phyloP scores from a whole-genome alignment of 2,888 invertebrate genomes.

The Campoletis raptor region DNA sequence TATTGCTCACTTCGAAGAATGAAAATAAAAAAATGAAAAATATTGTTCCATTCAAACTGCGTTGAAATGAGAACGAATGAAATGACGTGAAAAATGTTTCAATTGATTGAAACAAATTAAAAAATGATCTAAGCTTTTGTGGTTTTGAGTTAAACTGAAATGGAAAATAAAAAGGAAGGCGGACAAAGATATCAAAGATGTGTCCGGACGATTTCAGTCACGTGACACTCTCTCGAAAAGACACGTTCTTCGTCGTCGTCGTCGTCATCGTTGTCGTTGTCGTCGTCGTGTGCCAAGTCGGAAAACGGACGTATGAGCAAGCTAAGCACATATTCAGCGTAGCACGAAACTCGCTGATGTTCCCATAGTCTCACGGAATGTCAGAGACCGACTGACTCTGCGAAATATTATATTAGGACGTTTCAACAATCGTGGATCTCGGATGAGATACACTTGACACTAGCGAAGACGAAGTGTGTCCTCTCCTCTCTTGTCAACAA shows the following conservation, averaged over 20 bases:
- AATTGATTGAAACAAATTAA: not conserved
- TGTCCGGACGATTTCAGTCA: slow-evolving; percentile 7
- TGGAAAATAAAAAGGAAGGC: not conserved
- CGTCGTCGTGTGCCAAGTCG: slow-evolving; percentile 54
- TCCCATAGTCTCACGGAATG: slow-evolving; percentile 17
- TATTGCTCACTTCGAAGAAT: not conserved
- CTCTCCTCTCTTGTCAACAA: slow-evolving; percentile 45
- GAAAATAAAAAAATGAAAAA: not conserved
- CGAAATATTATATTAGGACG: slow-evolving; percentile 49
- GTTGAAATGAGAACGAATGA: not conserved
- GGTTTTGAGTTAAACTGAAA: not conserved
- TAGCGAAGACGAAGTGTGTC: slow-evolving; percentile 30
- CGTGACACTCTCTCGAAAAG: slow-evolving; percentile 4
- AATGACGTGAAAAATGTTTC: not conserved
- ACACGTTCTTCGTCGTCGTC: slow-evolving; percentile 15
- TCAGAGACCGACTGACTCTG: slow-evolving; percentile 38
- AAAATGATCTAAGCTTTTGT: not conserved
- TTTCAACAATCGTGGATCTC: slow-evolving; percentile 23
- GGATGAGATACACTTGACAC: slow-evolving; percentile 45
- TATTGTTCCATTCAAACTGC: not conserved
- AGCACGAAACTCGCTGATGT: slow-evolving; percentile 37
- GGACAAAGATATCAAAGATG: slow-evolving; percentile 5
- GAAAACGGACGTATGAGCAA: slow-evolving; percentile 61
- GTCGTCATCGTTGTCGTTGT: slow-evolving; percentile 10
- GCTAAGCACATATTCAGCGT: slow-evolving; percentile 48